Base-by-base conservation (phyloP, 2,888 invertebrate genomes). In the Leptothorax acervorum region DNA sequence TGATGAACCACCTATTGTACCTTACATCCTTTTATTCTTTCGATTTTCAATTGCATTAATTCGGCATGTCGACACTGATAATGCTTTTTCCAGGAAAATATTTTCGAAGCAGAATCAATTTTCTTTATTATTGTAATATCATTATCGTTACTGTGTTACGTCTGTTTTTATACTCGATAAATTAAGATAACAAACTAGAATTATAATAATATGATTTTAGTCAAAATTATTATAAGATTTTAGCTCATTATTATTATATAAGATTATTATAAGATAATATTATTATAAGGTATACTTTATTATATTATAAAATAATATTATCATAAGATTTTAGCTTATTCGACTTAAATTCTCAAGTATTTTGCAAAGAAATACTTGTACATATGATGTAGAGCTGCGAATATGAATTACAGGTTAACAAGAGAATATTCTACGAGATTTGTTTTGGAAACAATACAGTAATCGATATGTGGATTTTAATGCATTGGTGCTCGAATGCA, bases 391-490 rank as follows among this genome's bases (percentile, higher is more conserved):
- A 28, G n/a, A 23, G 3, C 12, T n/a, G n/a, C 8, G 2, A 23
- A 66, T 31, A 0, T 35, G 45, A 45, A 78, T 31, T 55, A 23
- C 12, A 23, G 4, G 5, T 55, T 12, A 65, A 76, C 12, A 28
- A 78, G 39, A n/a, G 66, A 66, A 78, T 55, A 78, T 66, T 53
- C n/a, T 15, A 45, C 9, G 15, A 65, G 31, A n/a, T 48, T 65
- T 28, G 23, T 18, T 71, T 66, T 57, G 48, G 28, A 28, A 81
- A 81, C 70, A 79, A 79, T 68, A 28, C 11, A 28, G 60, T 15
- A 79, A 60, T 55, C 55, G n/a, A 66, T 57, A 70, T 31, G 8
- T 35, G 18, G 42, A 81, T 60, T 60, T 79, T 60, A 70, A 70
- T 71, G 71, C 39, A 39, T 28, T 48, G n/a, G 8, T 35, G 55